phyloP scores from a whole-genome alignment of 1,140 invertebrate genomes.

The Drosophila bipectinata region DNA sequence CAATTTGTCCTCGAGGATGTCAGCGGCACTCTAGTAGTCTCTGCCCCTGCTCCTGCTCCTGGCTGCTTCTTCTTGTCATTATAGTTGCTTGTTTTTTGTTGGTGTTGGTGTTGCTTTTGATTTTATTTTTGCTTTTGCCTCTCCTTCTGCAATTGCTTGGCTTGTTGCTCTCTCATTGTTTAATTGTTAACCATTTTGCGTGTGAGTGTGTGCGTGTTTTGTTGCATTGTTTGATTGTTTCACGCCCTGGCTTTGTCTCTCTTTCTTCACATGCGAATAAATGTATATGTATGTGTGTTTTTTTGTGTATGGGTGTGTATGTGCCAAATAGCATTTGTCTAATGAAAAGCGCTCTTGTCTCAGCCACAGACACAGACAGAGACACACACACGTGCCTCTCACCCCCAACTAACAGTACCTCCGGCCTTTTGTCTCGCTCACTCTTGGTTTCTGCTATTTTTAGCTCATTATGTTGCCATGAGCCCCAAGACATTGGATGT shows the following conservation, averaged over 20 bases:
- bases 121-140: constrained; percentile 12
- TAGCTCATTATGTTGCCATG: constrained; percentile 64
- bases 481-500: constrained; percentile 37
- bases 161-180: constrained; percentile 73
- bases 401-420: background rate
- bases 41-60: background rate
- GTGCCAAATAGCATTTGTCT: constrained; percentile 73
- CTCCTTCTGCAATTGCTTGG: constrained; percentile 57
- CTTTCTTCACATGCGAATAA: background rate
- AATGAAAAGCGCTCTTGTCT: constrained; percentile 53
- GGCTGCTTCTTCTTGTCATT: background rate
- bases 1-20: constrained; percentile 73
- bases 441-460: constrained; percentile 51
- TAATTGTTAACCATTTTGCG: constrained; percentile 76
- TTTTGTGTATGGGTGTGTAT: constrained; percentile 25
- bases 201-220: constrained; percentile 29
- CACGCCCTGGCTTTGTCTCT: constrained; percentile 46
- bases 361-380: background rate
- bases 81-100: constrained; percentile 8
- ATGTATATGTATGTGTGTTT: constrained; percentile 15
- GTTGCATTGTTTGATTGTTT: constrained; percentile 72
- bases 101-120: constrained; percentile 44
- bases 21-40: constrained; percentile 33
- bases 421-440: constrained; percentile 4
- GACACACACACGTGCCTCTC: background rate